Evolutionary conservation across 2,888 invertebrate species (phyloP), one percentile per base, ranked within the genome.

Genomic region (Cheilosia variabilis): DNA sequence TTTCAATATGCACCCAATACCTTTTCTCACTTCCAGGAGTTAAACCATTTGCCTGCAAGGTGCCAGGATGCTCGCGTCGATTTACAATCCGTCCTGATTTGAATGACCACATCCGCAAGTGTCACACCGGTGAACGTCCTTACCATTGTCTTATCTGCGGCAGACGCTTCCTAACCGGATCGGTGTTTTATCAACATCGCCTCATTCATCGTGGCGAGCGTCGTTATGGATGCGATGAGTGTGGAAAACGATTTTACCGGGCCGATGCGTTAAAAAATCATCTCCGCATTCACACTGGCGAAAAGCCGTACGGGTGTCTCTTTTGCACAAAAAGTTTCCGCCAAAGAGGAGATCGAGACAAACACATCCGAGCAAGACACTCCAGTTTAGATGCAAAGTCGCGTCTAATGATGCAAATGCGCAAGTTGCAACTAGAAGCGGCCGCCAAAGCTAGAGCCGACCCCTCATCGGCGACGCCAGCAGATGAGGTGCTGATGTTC

Each of bases 61-160:
- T 93, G 87, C 93, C 93, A 80, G 94, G 94, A 3, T 95, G 94
- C 87, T 94, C 93, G 68, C 93, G 94, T 0, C 93, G 94, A 87
- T 95, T 95, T 87, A 95, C 94, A 2, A 94, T 95, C 50, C 93
- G 94, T 27, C 94, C 94, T 0, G 94, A 95, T 89, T 90, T 95
- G 24, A 94, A 94, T 79, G 94, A 95, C 89, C 94, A 95, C 81
- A 94, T 94, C 17, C 92, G 94, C 24, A 95, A 94, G 89, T 94
- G 94, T 27, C 94, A 95, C 83, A 94, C 94, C 0, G 93, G 94
- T n/a, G 94, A 94, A 89, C 91, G 94, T 1, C 94, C 94, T 0
- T 94, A 94, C 88, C 94, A 94, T 87, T 95, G 94, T 83, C 91
- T 93, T 37, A 93, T 94, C 7, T 95, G 94, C 87, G 93, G 93